These are phyloP conservation scores for Hirudinaria manillensis DNA, from an alignment of 2,888 invertebrate species.

Conservation along the genomic window DNA sequence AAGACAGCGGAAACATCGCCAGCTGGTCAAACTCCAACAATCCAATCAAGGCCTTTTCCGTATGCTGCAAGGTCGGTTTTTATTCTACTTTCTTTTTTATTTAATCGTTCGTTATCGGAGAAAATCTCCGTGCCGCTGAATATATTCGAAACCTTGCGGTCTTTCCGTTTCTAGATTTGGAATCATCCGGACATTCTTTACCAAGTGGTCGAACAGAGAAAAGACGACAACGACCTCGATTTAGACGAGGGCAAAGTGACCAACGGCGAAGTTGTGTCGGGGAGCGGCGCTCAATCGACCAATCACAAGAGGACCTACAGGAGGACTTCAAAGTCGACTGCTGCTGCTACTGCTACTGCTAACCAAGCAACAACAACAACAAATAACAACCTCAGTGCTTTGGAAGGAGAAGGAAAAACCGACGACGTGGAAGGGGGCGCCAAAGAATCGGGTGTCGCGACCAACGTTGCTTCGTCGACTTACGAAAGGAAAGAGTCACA, in stretches of 20 bases:
- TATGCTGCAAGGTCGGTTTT: constrained; percentile 78
- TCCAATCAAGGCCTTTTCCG: constrained; percentile 92
- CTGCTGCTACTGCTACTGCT: neutral
- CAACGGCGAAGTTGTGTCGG: constrained; percentile 33
- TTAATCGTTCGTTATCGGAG: neutral
- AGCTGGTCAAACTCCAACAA: constrained; percentile 64
- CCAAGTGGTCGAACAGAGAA: constrained; percentile 46
- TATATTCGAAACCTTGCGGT: neutral
- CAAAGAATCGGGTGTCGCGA: neutral
- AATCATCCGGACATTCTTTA: constrained; percentile 57
- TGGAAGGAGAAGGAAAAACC: constrained; percentile 14
- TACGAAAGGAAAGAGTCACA: constrained; percentile 36
- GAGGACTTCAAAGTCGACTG: constrained; percentile 2
- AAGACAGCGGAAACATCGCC: constrained; percentile 43
- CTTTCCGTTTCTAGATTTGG: constrained; percentile 53
- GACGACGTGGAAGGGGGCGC: neutral
- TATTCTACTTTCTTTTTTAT: neutral
- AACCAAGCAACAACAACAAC: neutral
- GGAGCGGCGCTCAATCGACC: constrained; percentile 40
- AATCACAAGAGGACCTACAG: constrained; percentile 24
- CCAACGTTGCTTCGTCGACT: constrained; percentile 1
- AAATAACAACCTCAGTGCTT: neutral
- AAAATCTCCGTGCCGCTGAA: neutral
- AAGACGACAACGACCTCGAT: constrained; percentile 52
- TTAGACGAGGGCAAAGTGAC: constrained; percentile 43